Percentiles rank a stretch among this genome's conserved stretches.
phyloP scores from a whole-genome alignment of 1,140 invertebrate genomes.

The Plutomurus gul region DNA sequence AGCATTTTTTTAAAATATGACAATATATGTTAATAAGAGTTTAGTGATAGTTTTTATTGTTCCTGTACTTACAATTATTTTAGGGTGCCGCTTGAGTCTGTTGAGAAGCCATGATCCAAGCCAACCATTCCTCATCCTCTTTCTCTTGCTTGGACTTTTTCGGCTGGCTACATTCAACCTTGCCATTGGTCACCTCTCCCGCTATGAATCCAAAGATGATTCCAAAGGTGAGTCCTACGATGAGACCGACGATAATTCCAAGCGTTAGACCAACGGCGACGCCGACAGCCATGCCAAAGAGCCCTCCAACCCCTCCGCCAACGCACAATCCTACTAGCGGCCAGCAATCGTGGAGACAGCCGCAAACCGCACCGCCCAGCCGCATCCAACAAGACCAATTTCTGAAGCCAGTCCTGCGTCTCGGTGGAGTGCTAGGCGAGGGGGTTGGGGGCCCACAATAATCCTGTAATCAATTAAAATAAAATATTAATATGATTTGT shows the following conservation, averaged over 20 bases:
- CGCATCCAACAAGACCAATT: constrained; percentile 51
- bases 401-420: constrained; percentile 29
- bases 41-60: neutral
- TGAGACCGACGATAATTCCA: constrained; percentile 50
- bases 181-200: constrained; percentile 53
- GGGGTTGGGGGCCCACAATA: constrained; percentile 49
- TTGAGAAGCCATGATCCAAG: constrained; percentile 53
- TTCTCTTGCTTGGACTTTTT: constrained; percentile 54
- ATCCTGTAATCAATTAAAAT: no score
- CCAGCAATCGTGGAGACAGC: constrained; percentile 53
- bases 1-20: no score
- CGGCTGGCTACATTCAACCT: constrained; percentile 44
- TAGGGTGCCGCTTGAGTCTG: constrained; percentile 39
- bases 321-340: constrained; percentile 50
- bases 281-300: constrained; percentile 51
- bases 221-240: constrained; percentile 52
- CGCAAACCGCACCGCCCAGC: constrained; percentile 50
- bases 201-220: constrained; percentile 53
- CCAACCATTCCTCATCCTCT: constrained; percentile 54
- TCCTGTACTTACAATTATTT: constrained; percentile 2
- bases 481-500: neutral
- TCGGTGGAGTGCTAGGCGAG: constrained; percentile 38
- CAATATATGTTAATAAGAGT: neutral
- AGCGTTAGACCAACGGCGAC: constrained; percentile 53
- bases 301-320: constrained; percentile 50